Conservation (phyloP, 2,888 invertebrate genomes). For the Idaea biselata region DNA sequence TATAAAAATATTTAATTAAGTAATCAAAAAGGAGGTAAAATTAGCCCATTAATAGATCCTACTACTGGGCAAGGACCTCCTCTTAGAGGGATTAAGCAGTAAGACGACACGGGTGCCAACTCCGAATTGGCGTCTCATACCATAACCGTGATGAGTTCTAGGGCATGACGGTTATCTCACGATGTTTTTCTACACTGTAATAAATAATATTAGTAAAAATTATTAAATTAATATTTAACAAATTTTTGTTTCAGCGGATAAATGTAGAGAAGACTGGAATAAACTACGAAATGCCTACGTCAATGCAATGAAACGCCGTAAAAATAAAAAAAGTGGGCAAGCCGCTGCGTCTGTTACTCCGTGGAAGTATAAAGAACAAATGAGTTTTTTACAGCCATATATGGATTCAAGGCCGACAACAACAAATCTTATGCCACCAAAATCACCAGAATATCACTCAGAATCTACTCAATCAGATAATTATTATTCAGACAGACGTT, state of each 20-base stretch:
- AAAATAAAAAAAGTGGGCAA: slow-evolving; percentile 25
- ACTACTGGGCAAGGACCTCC: too few relatives aligned
- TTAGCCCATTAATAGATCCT: too few relatives aligned
- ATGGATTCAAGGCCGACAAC: slow-evolving; percentile 19
- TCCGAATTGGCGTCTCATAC: too few relatives aligned
- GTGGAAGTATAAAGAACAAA: slow-evolving; percentile 33
- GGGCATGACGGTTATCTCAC: too few relatives aligned
- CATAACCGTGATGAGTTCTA: too few relatives aligned
- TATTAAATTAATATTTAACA: slow-evolving; percentile 8
- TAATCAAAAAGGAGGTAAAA: too few relatives aligned
- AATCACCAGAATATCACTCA: too few relatives aligned
- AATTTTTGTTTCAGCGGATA: slow-evolving; percentile 26
- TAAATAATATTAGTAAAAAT: too few relatives aligned
- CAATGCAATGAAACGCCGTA: slow-evolving; percentile 27
- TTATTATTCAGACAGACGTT: slow-evolving; percentile 1
- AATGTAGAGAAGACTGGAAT: slow-evolving; percentile 26
- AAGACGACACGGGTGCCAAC: too few relatives aligned
- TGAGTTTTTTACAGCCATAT: slow-evolving; percentile 27
- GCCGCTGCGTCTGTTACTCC: slow-evolving; percentile 18
- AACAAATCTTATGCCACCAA: slow-evolving; percentile 17
- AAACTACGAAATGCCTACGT: slow-evolving; percentile 27
- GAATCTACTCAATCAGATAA: slow-evolving; percentile 4
- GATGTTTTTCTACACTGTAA: too few relatives aligned
- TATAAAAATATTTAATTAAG: slow-evolving; percentile 11
- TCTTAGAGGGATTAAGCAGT: too few relatives aligned